These are phyloP conservation scores for Myiagra hebetior DNA, from an alignment of 2,113 vertebrate genomes.

Conservation along the genomic window DNA sequence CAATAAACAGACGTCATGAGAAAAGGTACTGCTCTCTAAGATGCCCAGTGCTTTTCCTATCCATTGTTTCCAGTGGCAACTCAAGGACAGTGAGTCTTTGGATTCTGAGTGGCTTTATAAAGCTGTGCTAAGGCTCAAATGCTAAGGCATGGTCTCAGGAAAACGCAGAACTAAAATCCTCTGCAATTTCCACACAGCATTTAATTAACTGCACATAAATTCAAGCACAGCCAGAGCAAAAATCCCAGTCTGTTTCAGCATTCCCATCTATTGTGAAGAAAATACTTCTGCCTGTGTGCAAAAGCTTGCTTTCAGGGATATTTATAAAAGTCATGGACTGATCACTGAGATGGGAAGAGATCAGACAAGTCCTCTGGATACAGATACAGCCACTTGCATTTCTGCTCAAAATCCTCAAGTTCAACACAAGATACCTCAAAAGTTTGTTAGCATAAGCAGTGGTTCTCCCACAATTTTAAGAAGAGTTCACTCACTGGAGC, in stretches of 20 bases:
- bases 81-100: background rate
- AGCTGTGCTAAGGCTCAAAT: background rate
- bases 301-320: background rate
- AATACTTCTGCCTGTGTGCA: background rate
- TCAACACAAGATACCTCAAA: background rate
- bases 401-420: background rate
- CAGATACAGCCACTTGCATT: background rate
- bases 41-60: background rate
- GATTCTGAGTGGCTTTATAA: background rate
- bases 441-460: background rate
- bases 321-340: background rate
- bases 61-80: background rate
- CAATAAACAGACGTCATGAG: background rate
- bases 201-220: background rate
- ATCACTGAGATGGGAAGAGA: background rate
- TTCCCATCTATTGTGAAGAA: background rate
- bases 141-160: background rate
- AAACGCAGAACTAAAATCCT: background rate
- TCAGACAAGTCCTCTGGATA: background rate
- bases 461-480: background rate
- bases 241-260: background rate
- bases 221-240: background rate
- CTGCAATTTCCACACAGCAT: background rate
- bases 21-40: background rate
- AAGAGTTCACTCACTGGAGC: background rate